Base-by-base conservation (phyloP, 2,113 vertebrate genomes). In the Marmota flaviventris region DNA sequence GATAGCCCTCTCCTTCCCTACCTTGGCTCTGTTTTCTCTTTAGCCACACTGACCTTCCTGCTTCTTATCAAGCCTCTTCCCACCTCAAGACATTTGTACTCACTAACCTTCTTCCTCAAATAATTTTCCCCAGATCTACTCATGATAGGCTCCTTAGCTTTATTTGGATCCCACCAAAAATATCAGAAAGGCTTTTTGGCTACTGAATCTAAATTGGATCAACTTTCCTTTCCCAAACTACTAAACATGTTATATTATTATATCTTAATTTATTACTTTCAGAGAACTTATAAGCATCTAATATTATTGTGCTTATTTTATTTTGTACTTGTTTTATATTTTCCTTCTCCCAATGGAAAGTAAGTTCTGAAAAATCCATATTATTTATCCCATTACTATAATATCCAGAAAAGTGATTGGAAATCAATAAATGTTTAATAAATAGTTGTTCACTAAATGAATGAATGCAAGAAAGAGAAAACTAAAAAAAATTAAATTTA, bases 401-500 rank as follows among this genome's bases (percentile, higher is more conserved):
- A 34, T 12, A 39, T 20, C 45, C 86, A 53, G 14, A 83, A 85
- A 6, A 65, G 17, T 65, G 37, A 90, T 45, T 56, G 29, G 39
- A 4, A 89, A 81, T 75, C 73, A 45, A 72, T 27, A 61, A 48
- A 18, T 42, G 29, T 89, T 70, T 90, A 90, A 86, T 93, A 48
- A 94, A 48, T 76, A 48, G 6, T 77, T 77, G 11, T 82, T 86
- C 51, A 65, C 14, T 82, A 76, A 94, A n/a, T 65, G 42, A 14
- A 24, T 81, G 29, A 70, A 75, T 89, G 86, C 86, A 63, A 86
- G 24, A 85, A 77, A 83, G 18, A 72, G n/a, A 94, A 92, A 65
- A 5, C 16, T 63, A 53, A 87, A 67, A 70, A 4, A 85, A 92
- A 79, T 67, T 89, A 69, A 79, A 91, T 79, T 89, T 85, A 13